Evolutionary conservation across 2,888 invertebrate species (phyloP), one percentile per base, ranked within the genome.

Genomic region (Myopa tessellatipennis): DNA sequence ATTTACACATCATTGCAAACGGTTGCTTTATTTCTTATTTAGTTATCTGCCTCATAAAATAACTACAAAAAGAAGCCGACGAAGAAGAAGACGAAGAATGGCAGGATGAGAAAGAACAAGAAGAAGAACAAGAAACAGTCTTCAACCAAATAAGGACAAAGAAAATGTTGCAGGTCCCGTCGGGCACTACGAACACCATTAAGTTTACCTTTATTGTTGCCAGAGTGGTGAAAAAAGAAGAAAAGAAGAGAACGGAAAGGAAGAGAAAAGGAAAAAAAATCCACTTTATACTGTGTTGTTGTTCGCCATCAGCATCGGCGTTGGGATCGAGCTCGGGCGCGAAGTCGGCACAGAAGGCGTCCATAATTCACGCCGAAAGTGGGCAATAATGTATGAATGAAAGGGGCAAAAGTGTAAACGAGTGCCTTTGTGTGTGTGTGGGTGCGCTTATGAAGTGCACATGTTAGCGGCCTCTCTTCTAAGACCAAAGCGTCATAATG

Each of bases 1-100:
- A 40, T 40, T 40, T 40, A 40, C 40, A 40, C 40, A 55, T 12
- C 55, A 55, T 55, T 69, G 26, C 70, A 40, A 40, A 40, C 36
- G 50, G 63, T 36, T 50, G 52, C 52, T 74, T 74, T 65, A 65
- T 65, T 65, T 74, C 74, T 74, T 65, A 74, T 65, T 74, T 63
- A 63, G 50, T 74, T 74, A 74, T 74, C 63, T 50, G 63, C 74
- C 74, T 74, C 74, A 74, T 74, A 74, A 74, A 65, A 74, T 74
- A 26, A 50, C n/a, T 12, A 69, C 52, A 69, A 50, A 38, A 69
- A 69, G 50, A 69, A 63, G 63, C n/a, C 63, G 18, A 69, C 69
- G 12, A 52, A 55, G 14, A 52, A 70, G 55, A 8, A 34, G 16
- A n/a, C n/a, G 4, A 34, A 52, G 3, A 58, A 26, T 52, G 52